Conservation (phyloP, 2,888 invertebrate genomes). For the Eristalinus sepulchralis region DNA sequence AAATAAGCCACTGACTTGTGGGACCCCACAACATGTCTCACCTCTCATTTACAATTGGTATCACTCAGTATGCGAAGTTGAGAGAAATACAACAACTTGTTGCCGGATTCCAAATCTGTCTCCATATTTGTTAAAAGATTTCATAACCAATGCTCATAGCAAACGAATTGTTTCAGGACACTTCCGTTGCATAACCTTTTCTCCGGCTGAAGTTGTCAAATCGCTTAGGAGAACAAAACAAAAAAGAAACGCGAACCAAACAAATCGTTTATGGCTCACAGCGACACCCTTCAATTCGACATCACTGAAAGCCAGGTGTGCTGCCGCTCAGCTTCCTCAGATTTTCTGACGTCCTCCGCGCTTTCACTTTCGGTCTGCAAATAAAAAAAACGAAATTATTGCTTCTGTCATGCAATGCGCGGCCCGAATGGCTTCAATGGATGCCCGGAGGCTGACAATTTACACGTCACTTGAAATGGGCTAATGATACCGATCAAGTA, state of each 20-base stretch:
- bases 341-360: background rate
- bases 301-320: constrained; percentile 26
- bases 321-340: background rate
- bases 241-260: background rate
- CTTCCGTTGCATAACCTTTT: background rate
- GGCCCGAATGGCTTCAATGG: background rate
- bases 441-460: background rate
- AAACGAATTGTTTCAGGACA: background rate
- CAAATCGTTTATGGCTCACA: background rate
- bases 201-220: background rate
- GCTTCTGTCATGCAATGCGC: background rate
- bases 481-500: background rate
- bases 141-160: background rate
- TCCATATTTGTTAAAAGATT: background rate
- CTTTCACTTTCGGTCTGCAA: constrained; percentile 41
- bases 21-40: too few species aligned
- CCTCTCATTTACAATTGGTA: too few species aligned
- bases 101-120: background rate
- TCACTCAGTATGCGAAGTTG: background rate
- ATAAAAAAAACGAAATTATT: constrained; percentile 2
- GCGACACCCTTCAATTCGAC: constrained; percentile 16
- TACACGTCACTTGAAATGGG: background rate
- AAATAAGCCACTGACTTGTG: too few species aligned
- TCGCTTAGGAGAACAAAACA: background rate
- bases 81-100: background rate